Evolutionary conservation across 2,113 vertebrate species (phyloP).

Genomic region (Psittacula cyanocephala): DNA sequence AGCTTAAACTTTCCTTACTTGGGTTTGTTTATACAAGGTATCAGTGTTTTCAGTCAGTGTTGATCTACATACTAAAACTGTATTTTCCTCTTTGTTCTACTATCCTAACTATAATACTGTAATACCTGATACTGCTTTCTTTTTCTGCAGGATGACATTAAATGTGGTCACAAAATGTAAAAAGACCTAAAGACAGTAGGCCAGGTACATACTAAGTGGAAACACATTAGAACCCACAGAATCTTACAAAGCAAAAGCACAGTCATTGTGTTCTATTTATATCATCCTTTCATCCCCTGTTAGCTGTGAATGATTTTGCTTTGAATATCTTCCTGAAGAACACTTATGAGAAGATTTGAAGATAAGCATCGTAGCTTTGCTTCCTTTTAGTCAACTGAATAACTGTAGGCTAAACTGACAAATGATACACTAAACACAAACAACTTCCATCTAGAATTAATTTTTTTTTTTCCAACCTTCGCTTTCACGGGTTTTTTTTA

Average conservation of each 20-base stretch:
- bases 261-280: neutral
- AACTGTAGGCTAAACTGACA: neutral
- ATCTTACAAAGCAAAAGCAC: neutral
- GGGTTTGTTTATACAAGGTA: neutral
- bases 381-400: slow-evolving; percentile 19
- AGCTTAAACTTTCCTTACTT: neutral
- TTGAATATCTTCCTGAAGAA: slow-evolving; percentile 26
- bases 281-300: neutral
- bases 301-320: neutral
- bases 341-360: slow-evolving; percentile 6
- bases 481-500: neutral
- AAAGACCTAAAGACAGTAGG: neutral
- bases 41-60: neutral
- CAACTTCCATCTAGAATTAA: neutral
- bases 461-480: neutral
- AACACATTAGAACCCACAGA: neutral
- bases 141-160: neutral
- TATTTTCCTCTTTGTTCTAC: neutral
- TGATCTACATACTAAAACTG: neutral
- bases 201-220: neutral
- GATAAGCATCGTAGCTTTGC: neutral
- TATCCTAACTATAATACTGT: neutral
- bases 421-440: neutral
- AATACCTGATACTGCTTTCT: neutral
- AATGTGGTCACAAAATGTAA: neutral